Evolutionary conservation across 2,797 vertebrate species (phyloP).

Genomic region (Oceanodroma leucorhoa): DNA sequence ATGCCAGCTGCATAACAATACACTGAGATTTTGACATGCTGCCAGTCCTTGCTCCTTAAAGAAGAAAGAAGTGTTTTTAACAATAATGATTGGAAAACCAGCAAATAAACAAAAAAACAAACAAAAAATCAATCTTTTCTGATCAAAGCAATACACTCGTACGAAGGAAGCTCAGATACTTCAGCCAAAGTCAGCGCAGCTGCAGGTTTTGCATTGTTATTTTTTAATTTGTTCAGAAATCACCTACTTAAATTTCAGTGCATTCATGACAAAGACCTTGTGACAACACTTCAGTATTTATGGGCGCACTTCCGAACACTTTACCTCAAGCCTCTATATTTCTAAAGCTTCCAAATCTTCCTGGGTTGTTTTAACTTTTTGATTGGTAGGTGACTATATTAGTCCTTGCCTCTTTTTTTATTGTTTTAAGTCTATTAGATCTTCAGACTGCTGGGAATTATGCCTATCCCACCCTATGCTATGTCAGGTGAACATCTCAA

Average conservation of each 20-base stretch:
- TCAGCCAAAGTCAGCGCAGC: background rate
- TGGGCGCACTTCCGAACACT: background rate
- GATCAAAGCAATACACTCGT: background rate
- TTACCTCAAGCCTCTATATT: background rate
- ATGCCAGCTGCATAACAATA: background rate
- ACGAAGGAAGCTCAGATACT: background rate
- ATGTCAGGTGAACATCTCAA: background rate
- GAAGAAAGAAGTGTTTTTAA: background rate
- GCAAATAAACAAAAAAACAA: background rate
- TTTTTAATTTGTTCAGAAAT: background rate
- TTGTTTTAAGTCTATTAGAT: background rate
- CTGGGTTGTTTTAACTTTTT: background rate
- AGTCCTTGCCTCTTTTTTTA: background rate
- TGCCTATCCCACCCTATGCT: background rate
- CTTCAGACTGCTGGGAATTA: background rate
- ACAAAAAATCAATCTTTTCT: background rate
- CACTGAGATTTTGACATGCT: background rate
- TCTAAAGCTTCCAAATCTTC: background rate
- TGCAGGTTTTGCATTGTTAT: background rate
- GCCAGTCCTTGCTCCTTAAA: conserved; percentile 23
- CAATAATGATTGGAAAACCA: background rate
- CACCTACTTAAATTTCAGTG: background rate
- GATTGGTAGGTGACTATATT: background rate
- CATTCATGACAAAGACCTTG: background rate
- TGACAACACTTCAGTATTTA: background rate